A percentile compares a stretch with the other conserved stretches of the same genome.
Evolutionary conservation across 2,113 vertebrate genomes (phyloP).

Genomic region (Pitta sordida): DNA sequence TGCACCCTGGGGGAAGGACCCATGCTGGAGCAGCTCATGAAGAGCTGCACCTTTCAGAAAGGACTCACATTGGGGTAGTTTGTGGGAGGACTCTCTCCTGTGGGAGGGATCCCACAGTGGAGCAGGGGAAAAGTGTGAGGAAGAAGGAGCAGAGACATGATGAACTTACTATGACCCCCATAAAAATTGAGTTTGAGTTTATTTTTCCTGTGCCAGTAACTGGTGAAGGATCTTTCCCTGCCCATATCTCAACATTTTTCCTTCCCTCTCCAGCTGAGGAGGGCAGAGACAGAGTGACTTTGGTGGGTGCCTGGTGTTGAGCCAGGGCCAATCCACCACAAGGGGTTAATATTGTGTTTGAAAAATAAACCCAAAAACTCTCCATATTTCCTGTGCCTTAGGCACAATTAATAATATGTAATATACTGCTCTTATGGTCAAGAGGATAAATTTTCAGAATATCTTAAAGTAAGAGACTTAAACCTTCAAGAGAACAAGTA

Average conservation of each 20-base stretch:
- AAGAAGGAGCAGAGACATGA: not conserved
- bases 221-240: not conserved
- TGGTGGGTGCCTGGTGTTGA: not conserved
- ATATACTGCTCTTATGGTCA: not conserved
- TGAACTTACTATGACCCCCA: not conserved
- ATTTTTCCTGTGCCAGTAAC: not conserved
- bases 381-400: not conserved
- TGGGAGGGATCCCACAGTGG: not conserved
- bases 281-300: not conserved
- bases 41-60: too few species aligned
- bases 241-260: not conserved
- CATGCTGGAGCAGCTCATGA: not conserved
- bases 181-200: too few species aligned
- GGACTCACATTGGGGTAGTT: not conserved
- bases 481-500: not conserved
- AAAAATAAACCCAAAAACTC: not conserved
- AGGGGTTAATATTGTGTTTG: not conserved
- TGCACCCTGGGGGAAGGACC: not conserved
- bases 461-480: not conserved
- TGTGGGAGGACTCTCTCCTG: not conserved
- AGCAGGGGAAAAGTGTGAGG: not conserved
- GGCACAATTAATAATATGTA: fast-evolving
- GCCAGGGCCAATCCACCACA: not conserved
- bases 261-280: not conserved
- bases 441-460: not conserved